Conservation (phyloP, 2,888 invertebrate species). For the Meloe dianella region DNA sequence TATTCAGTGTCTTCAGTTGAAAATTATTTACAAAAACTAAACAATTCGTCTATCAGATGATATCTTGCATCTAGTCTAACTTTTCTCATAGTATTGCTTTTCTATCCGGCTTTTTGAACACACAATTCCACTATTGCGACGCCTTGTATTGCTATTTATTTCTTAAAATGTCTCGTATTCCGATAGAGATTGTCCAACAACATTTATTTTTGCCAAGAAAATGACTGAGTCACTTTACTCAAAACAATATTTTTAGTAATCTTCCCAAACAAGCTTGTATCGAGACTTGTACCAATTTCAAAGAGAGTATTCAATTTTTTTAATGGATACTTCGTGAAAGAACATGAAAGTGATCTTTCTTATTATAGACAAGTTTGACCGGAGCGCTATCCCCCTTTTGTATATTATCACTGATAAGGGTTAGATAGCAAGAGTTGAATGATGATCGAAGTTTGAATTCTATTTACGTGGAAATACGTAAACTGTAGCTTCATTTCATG, state of each 20-base stretch:
- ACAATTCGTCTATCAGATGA: slow-evolving; percentile 33
- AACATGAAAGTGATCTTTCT: slow-evolving; percentile 34
- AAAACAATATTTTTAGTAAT: slow-evolving; percentile 38
- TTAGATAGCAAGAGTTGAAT: background rate
- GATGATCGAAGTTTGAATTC: slow-evolving; percentile 6
- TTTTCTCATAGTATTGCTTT: slow-evolving; percentile 34
- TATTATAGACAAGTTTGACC: no score
- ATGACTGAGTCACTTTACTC: slow-evolving; percentile 29
- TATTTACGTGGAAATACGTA: background rate
- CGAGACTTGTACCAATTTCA: slow-evolving; percentile 31
- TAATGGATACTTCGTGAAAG: slow-evolving; percentile 31
- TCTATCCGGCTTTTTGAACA: slow-evolving; percentile 45
- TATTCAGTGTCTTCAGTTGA: background rate
- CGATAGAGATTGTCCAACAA: slow-evolving; percentile 31
- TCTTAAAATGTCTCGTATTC: slow-evolving; percentile 44
- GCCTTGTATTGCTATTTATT: slow-evolving; percentile 54
- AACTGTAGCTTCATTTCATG: slow-evolving; percentile 7
- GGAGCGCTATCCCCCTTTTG: background rate
- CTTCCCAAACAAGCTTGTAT: slow-evolving; percentile 40
- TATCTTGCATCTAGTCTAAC: slow-evolving; percentile 34
- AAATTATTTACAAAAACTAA: slow-evolving; percentile 13
- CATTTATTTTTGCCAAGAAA: background rate
- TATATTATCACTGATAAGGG: background rate
- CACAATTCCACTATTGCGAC: slow-evolving; percentile 50
- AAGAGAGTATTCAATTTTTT: slow-evolving; percentile 40